phyloP scores from a whole-genome alignment of 2,888 invertebrate genomes.

The Lomographa bimaculata region DNA sequence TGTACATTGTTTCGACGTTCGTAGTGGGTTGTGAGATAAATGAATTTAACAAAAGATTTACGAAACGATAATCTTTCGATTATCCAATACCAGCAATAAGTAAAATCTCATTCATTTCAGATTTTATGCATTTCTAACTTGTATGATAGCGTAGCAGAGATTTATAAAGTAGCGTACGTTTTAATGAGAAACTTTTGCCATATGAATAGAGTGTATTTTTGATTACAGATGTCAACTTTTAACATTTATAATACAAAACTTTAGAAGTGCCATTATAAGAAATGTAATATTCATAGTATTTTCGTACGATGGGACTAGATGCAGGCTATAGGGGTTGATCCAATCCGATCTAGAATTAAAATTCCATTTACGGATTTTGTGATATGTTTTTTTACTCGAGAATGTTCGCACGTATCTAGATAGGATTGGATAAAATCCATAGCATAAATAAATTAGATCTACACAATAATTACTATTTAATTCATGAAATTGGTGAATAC shows the following conservation, averaged over 20 bases:
- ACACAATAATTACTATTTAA: too few relatives aligned
- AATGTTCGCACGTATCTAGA: too few relatives aligned
- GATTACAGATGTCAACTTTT: conserved; percentile 26
- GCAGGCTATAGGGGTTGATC: not conserved
- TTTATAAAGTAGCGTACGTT: conserved; percentile 25
- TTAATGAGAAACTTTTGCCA: conserved; percentile 22
- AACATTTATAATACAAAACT: conserved; percentile 45
- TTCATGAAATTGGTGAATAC: conserved; percentile 34
- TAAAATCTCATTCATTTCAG: conserved; percentile 25
- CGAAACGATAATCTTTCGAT: conserved; percentile 4
- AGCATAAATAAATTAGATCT: too few relatives aligned
- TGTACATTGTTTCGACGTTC: conserved; percentile 34
- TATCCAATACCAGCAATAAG: conserved; percentile 21
- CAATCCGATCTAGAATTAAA: too few relatives aligned
- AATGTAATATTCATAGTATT: conserved; percentile 61
- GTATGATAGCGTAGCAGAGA: conserved; percentile 25
- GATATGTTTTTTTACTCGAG: too few relatives aligned
- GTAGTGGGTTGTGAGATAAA: conserved; percentile 49
- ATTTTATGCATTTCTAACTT: conserved; percentile 26
- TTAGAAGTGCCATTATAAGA: conserved; percentile 76
- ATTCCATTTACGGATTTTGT: too few relatives aligned
- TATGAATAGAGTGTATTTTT: conserved; percentile 30
- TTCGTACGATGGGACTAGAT: conserved; percentile 68
- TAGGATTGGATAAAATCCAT: too few relatives aligned
- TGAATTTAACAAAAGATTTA: conserved; percentile 39